These are phyloP conservation scores for Sinonovacula constricta DNA, from an alignment of 1,140 invertebrate genomes.

Conservation along the genomic window DNA sequence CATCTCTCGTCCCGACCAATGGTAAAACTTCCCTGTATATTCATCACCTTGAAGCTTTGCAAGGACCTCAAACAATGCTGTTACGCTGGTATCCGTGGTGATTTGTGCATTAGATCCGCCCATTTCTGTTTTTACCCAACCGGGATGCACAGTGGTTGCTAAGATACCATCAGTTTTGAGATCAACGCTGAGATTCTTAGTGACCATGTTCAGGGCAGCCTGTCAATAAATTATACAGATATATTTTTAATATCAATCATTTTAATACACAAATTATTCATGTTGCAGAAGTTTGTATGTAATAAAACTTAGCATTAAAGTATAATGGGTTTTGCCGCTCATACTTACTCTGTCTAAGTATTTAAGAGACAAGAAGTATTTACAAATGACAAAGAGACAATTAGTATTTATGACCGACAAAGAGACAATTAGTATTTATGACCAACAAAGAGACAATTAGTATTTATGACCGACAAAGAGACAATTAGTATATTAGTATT, in stretches of 20 bases:
- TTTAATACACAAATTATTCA: neutral
- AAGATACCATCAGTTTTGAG: no score
- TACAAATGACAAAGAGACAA: neutral
- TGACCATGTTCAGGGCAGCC: slow-evolving; percentile 91
- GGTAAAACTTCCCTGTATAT: no score
- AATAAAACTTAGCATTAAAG: neutral
- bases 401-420: no score
- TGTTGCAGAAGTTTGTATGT: neutral
- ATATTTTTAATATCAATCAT: neutral
- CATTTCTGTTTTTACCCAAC: no score
- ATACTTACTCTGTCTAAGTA: neutral
- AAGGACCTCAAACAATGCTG: no score
- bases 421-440: no score
- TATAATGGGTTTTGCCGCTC: neutral
- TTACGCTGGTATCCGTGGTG: no score
- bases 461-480: neutral
- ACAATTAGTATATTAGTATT: neutral
- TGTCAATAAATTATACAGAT: slow-evolving; percentile 78
- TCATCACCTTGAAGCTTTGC: no score
- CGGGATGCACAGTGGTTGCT: no score
- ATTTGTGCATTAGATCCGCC: slow-evolving; percentile 83
- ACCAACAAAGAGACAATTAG: no score
- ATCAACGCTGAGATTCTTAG: slow-evolving; percentile 90
- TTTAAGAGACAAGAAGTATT: neutral
- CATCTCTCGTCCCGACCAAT: no score